Evolutionary conservation across 2,113 vertebrate species (phyloP), one percentile per base, ranked within the genome.

Genomic region (Elaphurus davidianus): DNA sequence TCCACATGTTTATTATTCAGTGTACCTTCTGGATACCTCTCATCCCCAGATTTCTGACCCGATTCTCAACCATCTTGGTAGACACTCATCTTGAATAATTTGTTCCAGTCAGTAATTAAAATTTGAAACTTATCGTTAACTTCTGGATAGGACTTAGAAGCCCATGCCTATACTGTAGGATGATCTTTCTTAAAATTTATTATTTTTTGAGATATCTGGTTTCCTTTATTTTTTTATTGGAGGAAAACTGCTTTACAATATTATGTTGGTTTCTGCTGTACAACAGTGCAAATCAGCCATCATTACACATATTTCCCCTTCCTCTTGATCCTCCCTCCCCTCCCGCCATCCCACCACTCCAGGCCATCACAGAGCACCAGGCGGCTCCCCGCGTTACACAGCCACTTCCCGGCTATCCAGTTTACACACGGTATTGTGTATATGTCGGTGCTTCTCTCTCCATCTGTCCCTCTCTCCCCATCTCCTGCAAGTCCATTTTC

Each of bases 71-170:
- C 47, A 96, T n/a, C 55, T 92, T 93, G 47, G 36, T 43, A 92
- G 28, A 33, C 84, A 11, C 14, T 91, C 71, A 87, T 91, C 52
- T 97, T 87, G 43, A 96, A 92, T 92, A 96, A 93, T 97, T 85
- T 89, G 15, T 67, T 54, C 30, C 92, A n/a, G n/a, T 97, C 59
- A 67, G 47, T 74, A 86, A 92, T 59, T 55, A 14, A 87, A 97
- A 96, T 36, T 3, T 74, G 30, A 97, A 94, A 78, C 52, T 90
- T 91, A 95, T 2, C 86, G 33, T 62, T 94, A 91, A 54, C 25
- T 91, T 96, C 45, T 84, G 45, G n/a, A 5, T 7, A 88, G 10
- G 43, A 30, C n/a, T 54, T 90, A 12, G 27, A 88, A 76, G 19
- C 55, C 8, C n/a, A 33, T 40, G 33, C 36, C 7, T 50, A 74